Evolutionary conservation across 1,140 invertebrate genomes (phyloP).

Genomic region (Heliconius nattereri): DNA sequence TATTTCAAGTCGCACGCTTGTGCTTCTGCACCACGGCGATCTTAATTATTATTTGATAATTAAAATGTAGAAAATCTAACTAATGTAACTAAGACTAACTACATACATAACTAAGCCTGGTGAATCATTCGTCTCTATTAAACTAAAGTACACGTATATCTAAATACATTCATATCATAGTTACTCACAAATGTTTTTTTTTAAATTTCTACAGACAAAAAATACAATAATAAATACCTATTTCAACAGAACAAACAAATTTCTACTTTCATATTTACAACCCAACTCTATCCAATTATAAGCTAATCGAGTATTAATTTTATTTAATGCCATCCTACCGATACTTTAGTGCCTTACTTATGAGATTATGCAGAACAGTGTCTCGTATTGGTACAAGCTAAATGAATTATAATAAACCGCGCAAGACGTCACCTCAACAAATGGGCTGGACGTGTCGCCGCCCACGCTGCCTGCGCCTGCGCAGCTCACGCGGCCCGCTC

Average conservation of each 20-base stretch:
- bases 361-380: slow-evolving; percentile 28
- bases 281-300: slow-evolving; percentile 6
- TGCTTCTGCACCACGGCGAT: too few species aligned
- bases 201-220: too few species aligned
- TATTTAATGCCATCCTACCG: slow-evolving; percentile 27
- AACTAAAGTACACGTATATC: too few species aligned
- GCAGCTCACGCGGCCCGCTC: slow-evolving; percentile 35
- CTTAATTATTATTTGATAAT: too few species aligned
- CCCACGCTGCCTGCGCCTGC: slow-evolving; percentile 59
- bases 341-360: slow-evolving; percentile 33
- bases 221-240: too few species aligned
- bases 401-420: slow-evolving; percentile 77
- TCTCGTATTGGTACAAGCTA: slow-evolving; percentile 50
- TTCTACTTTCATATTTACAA: neutral
- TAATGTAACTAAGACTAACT: too few species aligned
- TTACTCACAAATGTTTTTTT: too few species aligned
- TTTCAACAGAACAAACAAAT: neutral
- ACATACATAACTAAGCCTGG: too few species aligned
- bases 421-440: slow-evolving; percentile 68
- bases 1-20: too few species aligned
- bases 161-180: too few species aligned
- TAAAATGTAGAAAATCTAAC: too few species aligned
- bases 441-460: slow-evolving; percentile 71
- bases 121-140: too few species aligned
- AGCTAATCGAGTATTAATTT: slow-evolving; percentile 9